These are phyloP conservation scores for Linurgus olivaceus DNA, from an alignment of 2,797 vertebrate genomes.

Conservation along the genomic window DNA sequence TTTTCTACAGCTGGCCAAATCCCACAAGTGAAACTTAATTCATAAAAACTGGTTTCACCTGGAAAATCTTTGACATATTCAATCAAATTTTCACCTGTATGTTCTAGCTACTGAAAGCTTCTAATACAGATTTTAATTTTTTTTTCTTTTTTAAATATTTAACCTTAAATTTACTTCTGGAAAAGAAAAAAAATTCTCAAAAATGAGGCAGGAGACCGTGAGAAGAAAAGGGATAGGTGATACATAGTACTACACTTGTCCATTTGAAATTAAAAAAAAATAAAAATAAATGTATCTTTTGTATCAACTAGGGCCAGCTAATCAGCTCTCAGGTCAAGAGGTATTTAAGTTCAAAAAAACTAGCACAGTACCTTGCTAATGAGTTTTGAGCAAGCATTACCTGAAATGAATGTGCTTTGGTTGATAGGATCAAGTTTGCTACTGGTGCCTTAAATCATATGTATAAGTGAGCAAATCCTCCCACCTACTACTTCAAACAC, in stretches of 20 bases:
- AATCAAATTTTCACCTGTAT: neutral
- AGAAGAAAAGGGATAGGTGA: neutral
- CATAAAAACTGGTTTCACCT: neutral
- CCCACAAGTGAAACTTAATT: slow-evolving; percentile 7
- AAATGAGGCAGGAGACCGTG: neutral
- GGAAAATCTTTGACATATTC: neutral
- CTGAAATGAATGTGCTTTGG: neutral
- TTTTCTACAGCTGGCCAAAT: slow-evolving; percentile 16
- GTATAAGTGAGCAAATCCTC: neutral
- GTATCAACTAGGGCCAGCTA: neutral
- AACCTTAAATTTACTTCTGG: neutral
- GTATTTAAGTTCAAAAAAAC: neutral
- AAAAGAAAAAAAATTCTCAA: neutral
- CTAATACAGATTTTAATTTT: neutral
- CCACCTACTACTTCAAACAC: neutral
- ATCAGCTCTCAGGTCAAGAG: neutral
- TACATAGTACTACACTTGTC: neutral
- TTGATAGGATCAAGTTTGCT: neutral
- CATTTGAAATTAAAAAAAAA: neutral
- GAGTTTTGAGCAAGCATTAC: neutral
- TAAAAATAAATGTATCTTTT: neutral
- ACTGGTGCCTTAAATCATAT: neutral
- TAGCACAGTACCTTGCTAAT: neutral
- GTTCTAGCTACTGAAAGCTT: slow-evolving; percentile 1
- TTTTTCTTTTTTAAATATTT: neutral